Base-by-base conservation (phyloP, 2,888 invertebrate genomes). In the Palloptera scutellata region DNA sequence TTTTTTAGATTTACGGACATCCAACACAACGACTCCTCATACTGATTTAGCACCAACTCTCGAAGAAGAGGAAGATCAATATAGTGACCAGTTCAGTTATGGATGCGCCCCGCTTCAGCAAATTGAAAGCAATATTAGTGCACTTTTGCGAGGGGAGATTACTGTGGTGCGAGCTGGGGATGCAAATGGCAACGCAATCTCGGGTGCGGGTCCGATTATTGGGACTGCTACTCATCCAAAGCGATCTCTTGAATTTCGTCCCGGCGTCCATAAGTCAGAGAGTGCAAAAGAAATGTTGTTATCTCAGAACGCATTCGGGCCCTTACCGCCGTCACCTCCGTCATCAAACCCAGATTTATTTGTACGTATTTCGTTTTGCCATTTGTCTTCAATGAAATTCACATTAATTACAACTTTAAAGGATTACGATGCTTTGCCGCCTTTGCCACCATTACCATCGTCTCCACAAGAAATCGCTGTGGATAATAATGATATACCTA, bases 371-470 rank as follows among this genome's bases (percentile, higher is more conserved):
- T 59, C 40, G 54, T 45, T 61, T 60, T 57, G 43, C 15, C 10
- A 10, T 53, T 1, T 54, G 15, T 40, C n/a, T 10, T 30, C 2
- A 30, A 30, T 30, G 30, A 30, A 30, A 30, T n/a, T 15, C 20
- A 12, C 54, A 20, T 57, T 53, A 15, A 17, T 52, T 66, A 17
- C 6, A 30, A 4, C 30, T 30, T 30, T 30, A 30, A 30, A 75
- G 75, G 82, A 81, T 61, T 81, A 81, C 59, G 82, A 83, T 74
- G 89, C 89, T 63, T 85, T 94, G 68, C 94, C 94, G 9, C 94
- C 94, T 1, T 93, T 93, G 79, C 93, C 93, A 19, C 93, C 93
- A 43, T 85, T 94, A 69, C 94, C 94, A 10, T 94, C 94, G 0
- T 93, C 94, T 0, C 94, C 94, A 0, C 71, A 76, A 70, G 61